Base-by-base conservation (phyloP, 1,140 invertebrate genomes). In the Rhagoletis pomonella region DNA sequence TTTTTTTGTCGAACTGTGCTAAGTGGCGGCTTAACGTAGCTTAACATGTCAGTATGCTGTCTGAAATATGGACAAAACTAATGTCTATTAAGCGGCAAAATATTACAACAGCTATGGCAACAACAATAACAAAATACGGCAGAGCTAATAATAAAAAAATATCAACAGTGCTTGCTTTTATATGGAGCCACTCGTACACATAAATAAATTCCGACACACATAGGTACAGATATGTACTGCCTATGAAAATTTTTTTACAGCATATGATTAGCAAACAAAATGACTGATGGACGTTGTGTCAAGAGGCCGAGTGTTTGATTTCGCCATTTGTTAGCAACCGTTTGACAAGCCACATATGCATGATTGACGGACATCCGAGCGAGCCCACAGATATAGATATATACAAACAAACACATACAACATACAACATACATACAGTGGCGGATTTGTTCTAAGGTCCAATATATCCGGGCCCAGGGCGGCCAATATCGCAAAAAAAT, bases 241-340 rank as follows among this genome's bases (percentile, higher is more conserved):
- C 19, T 67, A 64, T 64, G 62, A 39, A 29, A 7, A 3, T 39
- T 42, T 73, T 47, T 73, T 73, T 73, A 73, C 67, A 73, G 44
- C 39, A 73, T 73, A 42, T 73, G 67, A 73, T 73, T 73, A 73
- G 67, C 67, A 47, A 73, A 73, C 67, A 17, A 73, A 44, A 73
- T 73, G 67, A 73, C 67, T 73, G 67, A 73, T 73, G 67, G 67
- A 73, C 67, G 39, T 73, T 73, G 67, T 73, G 67, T 73, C 67
- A 73, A 73, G 42, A 73, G 67, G 67, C 67, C 67, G 42, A 73
- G 67, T 73, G 67, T 73, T 73, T 73, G 67, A 73, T 73, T 73
- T 73, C 67, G 42, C 67, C 67, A 73, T 73, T 73, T 73, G 67
- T 73, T 73, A 73, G 67, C 42, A 73, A 73, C 67, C 67, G 67